Evolutionary conservation across 2,888 invertebrate species (phyloP).

Genomic region (Zaprionus bogoriensis): DNA sequence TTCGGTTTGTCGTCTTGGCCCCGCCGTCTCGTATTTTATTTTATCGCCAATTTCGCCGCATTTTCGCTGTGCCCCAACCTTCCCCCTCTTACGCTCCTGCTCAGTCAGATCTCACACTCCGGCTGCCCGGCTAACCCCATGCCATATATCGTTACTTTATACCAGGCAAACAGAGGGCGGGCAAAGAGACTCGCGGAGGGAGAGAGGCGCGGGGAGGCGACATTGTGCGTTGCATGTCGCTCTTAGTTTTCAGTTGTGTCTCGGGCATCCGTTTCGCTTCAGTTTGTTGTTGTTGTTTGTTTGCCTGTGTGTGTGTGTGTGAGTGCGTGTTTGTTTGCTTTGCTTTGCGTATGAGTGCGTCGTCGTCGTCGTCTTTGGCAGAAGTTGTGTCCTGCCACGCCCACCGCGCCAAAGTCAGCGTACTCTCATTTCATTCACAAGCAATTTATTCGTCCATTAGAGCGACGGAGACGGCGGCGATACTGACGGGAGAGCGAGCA

Average conservation of each 20-base stretch:
- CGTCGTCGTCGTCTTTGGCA: constrained; percentile 56
- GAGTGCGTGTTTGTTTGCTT: constrained; percentile 51
- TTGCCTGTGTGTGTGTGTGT: constrained; percentile 36
- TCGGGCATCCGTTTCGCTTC: constrained; percentile 65
- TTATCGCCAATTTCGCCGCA: constrained; percentile 74
- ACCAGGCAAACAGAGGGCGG: no score
- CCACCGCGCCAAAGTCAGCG: constrained; percentile 59
- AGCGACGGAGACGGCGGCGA: no score
- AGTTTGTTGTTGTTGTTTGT: constrained; percentile 39
- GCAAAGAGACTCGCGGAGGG: constrained; percentile 38
- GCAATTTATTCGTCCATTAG: constrained; percentile 80
- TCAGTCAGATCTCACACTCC: background rate
- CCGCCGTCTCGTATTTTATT: constrained; percentile 66
- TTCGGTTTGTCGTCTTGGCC: constrained; percentile 51
- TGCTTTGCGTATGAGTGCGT: constrained; percentile 71
- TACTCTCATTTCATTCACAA: constrained; percentile 78
- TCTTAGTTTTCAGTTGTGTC: constrained; percentile 73
- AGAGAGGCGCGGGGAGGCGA: constrained; percentile 2
- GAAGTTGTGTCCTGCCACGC: constrained; percentile 58
- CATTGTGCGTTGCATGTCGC: constrained; percentile 56
- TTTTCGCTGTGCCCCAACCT: constrained; percentile 26
- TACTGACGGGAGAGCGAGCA: no score
- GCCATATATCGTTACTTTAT: constrained; percentile 32
- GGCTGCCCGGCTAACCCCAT: constrained; percentile 3
- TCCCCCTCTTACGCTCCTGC: background rate